phyloP scores from a whole-genome alignment of 2,888 invertebrate species.

The Odiellus spinosus region DNA sequence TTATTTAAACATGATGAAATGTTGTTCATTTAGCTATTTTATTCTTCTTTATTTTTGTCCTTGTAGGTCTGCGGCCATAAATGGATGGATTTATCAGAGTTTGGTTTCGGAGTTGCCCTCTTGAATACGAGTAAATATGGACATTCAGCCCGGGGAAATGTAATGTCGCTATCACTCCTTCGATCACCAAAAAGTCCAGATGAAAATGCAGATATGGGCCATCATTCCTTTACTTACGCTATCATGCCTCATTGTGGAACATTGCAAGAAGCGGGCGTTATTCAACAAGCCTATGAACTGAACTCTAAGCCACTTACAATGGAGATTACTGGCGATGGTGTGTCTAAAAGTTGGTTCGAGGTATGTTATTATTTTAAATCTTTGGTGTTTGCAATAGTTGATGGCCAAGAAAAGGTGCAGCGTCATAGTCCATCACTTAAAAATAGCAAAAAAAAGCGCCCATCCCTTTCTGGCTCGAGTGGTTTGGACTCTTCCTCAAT shows the following conservation, averaged over 20 bases:
- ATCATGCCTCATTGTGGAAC: constrained; percentile 33
- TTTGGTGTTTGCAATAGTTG: not conserved
- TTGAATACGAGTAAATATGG: constrained; percentile 38
- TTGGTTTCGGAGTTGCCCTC: constrained; percentile 33
- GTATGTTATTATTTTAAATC: constrained; percentile 4
- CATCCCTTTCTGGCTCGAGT: no score
- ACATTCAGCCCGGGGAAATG: constrained; percentile 31
- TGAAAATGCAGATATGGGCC: constrained; percentile 34
- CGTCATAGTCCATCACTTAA: no score
- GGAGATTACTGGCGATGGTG: no score
- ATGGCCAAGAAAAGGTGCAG: no score
- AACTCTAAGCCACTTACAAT: constrained; percentile 20
- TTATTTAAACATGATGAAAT: no score
- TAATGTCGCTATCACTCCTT: constrained; percentile 33
- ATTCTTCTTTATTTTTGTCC: no score
- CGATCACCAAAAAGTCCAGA: constrained; percentile 36
- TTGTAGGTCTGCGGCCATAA: constrained; percentile 36
- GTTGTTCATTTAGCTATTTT: no score
- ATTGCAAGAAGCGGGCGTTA: constrained; percentile 31
- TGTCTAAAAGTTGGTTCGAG: constrained; percentile 13
- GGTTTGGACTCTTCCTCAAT: no score
- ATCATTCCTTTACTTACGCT: constrained; percentile 35
- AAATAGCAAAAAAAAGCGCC: no score
- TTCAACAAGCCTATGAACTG: constrained; percentile 31
- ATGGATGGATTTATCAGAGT: constrained; percentile 37